Base-by-base conservation (phyloP, 2,113 vertebrate genomes). In the Trematocara zebra region DNA sequence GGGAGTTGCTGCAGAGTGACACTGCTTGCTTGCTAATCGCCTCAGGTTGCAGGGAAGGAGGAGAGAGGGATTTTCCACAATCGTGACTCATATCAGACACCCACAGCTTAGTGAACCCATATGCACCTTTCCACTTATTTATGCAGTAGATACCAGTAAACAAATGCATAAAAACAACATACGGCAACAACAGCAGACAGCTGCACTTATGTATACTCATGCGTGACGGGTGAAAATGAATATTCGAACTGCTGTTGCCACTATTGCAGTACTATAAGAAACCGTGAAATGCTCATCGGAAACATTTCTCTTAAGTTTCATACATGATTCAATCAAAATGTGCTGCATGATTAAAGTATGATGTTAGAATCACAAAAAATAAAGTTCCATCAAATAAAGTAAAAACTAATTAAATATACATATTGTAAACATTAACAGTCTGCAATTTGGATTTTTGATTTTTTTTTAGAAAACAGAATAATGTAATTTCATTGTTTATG, bases 1-100 rank as follows among this genome's bases (percentile, higher is more conserved):
- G 52, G 72, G 56, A 85, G 37, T 17, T 47, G 79, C 87, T 7
- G 64, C 78, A 86, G 85, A 88, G 78, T 86, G 90, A 88, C 76
- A 78, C 88, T 80, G 81, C 76, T 14, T 15, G 64, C 26, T 86
- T 86, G 59, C 83, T 86, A 49, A 78, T 81, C 5, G 5, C 56
- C 11, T 87, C 85, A 44, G 90, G 85, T 28, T 78, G 64, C 83
- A 57, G 85, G 5, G 47, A 11, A 9, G 82, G 72, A 69, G 69
- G 52, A 56, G 52, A 49, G 8, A 9, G 82, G 85, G 87, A 49
- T 78, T 56, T 74, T 88, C 89, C 64, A 78, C 51, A 52, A 40
- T 84, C 51, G 78, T 86, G 89, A 91, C 64, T 91, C 85, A 83
- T 53, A 49, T 59, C 40, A 53, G 14, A 51, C 81, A 9, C 83